Evolutionary conservation across 2,113 vertebrate genomes (phyloP).

Genomic region (Serilophus lunatus): DNA sequence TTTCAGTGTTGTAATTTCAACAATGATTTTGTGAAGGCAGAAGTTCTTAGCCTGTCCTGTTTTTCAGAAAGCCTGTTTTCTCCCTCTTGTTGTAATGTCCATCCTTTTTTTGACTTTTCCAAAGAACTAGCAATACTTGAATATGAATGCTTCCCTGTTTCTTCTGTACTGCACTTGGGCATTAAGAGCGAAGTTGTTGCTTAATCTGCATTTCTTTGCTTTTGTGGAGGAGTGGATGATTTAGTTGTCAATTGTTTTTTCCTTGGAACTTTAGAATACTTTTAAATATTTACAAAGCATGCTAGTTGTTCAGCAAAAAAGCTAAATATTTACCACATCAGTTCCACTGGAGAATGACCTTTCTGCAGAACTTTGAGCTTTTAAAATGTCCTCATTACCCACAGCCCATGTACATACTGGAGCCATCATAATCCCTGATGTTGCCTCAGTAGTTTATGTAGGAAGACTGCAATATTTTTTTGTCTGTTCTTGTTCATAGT

Average conservation of each 20-base stretch:
- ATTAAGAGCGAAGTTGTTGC: background rate
- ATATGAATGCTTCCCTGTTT: background rate
- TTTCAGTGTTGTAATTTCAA: background rate
- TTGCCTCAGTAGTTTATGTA: background rate
- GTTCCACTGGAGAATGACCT: background rate
- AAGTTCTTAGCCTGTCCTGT: background rate
- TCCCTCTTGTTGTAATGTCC: background rate
- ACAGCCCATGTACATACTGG: background rate
- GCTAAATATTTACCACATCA: background rate
- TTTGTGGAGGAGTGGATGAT: background rate
- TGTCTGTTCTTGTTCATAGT: background rate
- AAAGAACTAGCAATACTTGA: background rate
- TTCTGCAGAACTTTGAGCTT: background rate
- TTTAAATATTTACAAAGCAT: constrained; percentile 4
- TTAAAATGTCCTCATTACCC: background rate
- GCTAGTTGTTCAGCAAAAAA: background rate
- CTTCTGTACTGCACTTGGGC: background rate
- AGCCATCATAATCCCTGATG: background rate
- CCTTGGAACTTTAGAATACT: background rate
- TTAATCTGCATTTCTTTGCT: background rate
- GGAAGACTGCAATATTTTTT: background rate
- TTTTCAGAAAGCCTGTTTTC: background rate
- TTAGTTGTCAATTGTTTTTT: background rate
- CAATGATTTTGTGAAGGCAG: background rate
- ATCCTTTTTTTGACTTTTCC: background rate